A percentile compares a stretch with the other conserved stretches of the same genome.
Conservation (phyloP, 2,797 vertebrate species). For the Acipenser transmontanus region DNA sequence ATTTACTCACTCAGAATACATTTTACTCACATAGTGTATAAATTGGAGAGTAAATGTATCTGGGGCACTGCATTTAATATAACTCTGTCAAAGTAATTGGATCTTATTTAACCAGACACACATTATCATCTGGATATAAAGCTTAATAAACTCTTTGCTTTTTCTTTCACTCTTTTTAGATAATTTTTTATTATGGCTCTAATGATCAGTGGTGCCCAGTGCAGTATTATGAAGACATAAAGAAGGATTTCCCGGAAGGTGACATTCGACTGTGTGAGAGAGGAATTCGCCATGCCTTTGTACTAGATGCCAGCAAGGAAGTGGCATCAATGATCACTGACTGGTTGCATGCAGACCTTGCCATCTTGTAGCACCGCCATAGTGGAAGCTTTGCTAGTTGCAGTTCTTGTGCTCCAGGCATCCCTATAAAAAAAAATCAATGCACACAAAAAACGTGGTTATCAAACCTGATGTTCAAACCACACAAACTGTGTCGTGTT, state of each 20-base stretch:
- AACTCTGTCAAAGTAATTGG: no score
- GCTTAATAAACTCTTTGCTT: background rate
- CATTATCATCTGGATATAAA: no score
- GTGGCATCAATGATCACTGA: constrained; percentile 70
- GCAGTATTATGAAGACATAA: constrained; percentile 80
- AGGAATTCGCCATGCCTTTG: constrained; percentile 76
- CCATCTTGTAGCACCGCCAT: constrained; percentile 39
- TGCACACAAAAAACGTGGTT: no score
- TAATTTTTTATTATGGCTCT: constrained; percentile 86
- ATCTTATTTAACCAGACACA: no score
- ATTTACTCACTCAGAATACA: no score
- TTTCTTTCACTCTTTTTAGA: constrained; percentile 53
- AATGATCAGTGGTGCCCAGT: constrained; percentile 81
- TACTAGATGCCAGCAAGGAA: constrained; percentile 64
- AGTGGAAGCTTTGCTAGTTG: constrained; percentile 18
- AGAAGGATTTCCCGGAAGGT: constrained; percentile 75
- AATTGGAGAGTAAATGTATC: no score
- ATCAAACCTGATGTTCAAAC: no score
- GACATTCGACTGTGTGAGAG: constrained; percentile 80
- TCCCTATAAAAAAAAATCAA: no score
- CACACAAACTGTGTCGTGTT: no score
- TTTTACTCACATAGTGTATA: no score
- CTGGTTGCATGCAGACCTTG: constrained; percentile 66
- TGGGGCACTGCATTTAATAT: no score
- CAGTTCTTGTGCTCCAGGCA: background rate